Percentiles rank a stretch among this genome's conserved stretches.
These are phyloP conservation scores for Drosophila sucinea DNA, from an alignment of 1,140 invertebrate genomes.

Conservation along the genomic window DNA sequence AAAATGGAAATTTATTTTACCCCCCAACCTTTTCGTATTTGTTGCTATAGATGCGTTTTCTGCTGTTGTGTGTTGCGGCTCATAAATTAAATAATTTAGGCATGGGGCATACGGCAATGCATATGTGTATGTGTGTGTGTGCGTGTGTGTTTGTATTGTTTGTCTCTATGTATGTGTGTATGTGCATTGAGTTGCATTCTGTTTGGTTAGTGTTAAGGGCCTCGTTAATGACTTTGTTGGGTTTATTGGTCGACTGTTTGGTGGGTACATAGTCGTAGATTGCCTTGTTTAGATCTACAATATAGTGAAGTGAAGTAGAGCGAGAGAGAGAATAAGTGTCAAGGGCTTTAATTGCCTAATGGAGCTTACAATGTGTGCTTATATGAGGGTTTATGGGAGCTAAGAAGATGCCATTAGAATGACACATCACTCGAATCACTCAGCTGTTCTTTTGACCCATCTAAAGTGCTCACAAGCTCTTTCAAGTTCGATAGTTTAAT, in stretches of 20 bases:
- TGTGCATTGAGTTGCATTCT: conserved; percentile 8
- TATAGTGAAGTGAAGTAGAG: background rate
- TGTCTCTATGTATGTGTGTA: background rate
- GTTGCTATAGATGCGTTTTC: conserved; percentile 67
- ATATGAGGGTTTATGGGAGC: background rate
- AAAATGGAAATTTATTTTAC: conserved; percentile 80
- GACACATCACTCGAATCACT: conserved; percentile 1
- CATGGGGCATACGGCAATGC: conserved; percentile 19
- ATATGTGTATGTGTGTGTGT: background rate
- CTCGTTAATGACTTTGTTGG: conserved; percentile 71
- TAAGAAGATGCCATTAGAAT: conserved; percentile 10
- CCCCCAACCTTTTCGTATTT: conserved; percentile 41
- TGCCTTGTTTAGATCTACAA: conserved; percentile 32
- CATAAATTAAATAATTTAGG: conserved; percentile 81
- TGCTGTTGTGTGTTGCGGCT: conserved; percentile 60
- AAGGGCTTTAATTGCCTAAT: conserved; percentile 39
- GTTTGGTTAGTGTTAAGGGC: conserved; percentile 59
- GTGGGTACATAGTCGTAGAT: conserved; percentile 33
- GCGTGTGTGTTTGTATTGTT: background rate
- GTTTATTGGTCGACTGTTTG: conserved; percentile 62
- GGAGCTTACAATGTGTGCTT: conserved; percentile 16
- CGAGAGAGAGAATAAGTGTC: conserved; percentile 26
- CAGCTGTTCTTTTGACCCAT: background rate
- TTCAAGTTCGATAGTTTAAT: too few species aligned
- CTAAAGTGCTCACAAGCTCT: background rate